Conservation (phyloP, 1,140 invertebrate species). For the Penaeus vannamei region DNA sequence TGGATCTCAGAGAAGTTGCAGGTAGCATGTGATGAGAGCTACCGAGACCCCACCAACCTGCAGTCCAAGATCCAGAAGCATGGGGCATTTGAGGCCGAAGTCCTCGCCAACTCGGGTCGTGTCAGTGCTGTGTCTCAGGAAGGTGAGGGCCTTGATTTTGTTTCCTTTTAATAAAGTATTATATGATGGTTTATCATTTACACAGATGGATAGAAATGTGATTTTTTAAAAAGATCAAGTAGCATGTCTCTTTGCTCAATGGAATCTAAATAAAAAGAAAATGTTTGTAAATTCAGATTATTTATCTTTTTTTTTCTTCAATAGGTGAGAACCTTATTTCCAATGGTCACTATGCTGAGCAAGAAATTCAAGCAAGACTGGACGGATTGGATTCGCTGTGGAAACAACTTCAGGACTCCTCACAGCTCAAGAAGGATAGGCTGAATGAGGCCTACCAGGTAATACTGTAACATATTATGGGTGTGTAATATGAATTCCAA, state of each 20-base stretch:
- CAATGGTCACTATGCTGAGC: conserved; percentile 87
- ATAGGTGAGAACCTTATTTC: conserved; percentile 85
- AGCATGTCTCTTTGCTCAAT: no score
- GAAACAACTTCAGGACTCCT: conserved; percentile 83
- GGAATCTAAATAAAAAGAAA: not conserved
- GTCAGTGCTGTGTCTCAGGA: conserved; percentile 86
- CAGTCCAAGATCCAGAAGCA: conserved; percentile 98
- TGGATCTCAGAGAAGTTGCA: conserved; percentile 76
- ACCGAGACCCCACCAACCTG: conserved; percentile 92
- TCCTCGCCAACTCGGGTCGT: conserved; percentile 90
- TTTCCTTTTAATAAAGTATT: not conserved
- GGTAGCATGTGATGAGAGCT: conserved; percentile 91
- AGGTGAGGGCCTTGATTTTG: conserved; percentile 78
- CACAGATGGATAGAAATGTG: no score
- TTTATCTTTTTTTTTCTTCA: not conserved
- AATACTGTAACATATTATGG: no score
- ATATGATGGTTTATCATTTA: no score
- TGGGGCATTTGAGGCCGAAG: conserved; percentile 94
- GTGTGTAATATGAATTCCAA: not conserved
- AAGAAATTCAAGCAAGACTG: conserved; percentile 87
- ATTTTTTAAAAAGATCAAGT: no score
- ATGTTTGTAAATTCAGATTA: not conserved
- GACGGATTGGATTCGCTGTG: conserved; percentile 87
- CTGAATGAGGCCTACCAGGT: conserved; percentile 90
- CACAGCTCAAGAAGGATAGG: conserved; percentile 88